A percentile compares a stretch with the other conserved stretches of the same genome.
These are phyloP conservation scores for Crax fasciolata DNA, from an alignment of 2,797 vertebrate genomes.

Conservation along the genomic window DNA sequence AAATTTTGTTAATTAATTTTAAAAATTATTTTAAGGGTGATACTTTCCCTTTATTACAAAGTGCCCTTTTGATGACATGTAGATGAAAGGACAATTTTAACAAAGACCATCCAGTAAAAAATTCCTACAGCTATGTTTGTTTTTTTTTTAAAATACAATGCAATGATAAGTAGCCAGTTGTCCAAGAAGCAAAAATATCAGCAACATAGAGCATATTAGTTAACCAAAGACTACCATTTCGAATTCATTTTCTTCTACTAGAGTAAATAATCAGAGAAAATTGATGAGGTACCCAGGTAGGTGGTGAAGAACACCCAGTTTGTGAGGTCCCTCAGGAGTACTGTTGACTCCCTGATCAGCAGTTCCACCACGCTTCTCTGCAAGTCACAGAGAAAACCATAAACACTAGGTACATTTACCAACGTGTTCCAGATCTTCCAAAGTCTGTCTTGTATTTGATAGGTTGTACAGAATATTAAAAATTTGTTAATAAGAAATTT, in stretches of 20 bases:
- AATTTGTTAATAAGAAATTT: neutral
- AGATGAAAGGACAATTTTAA: conserved; percentile 44
- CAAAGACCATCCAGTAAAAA: neutral
- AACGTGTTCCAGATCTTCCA: neutral
- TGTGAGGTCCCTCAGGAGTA: neutral
- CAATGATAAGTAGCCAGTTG: neutral
- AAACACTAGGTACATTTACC: neutral
- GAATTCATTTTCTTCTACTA: neutral
- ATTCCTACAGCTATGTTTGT: neutral
- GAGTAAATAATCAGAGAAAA: neutral
- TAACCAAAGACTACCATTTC: neutral
- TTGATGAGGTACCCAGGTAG: neutral
- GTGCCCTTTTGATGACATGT: conserved; percentile 16
- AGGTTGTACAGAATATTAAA: neutral
- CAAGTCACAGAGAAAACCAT: neutral
- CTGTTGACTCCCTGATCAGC: neutral
- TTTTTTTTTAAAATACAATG: neutral
- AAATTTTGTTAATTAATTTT: conserved; percentile 37
- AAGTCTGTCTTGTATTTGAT: neutral
- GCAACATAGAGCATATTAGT: neutral
- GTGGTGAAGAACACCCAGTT: neutral
- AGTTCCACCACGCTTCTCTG: neutral
- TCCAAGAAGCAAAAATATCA: neutral
- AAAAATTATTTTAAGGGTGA: conserved; percentile 6
- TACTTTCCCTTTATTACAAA: neutral